Evolutionary conservation across 2,888 invertebrate genomes (phyloP), one percentile per base, ranked within the genome.

Genomic region (Lithophane leautieri): DNA sequence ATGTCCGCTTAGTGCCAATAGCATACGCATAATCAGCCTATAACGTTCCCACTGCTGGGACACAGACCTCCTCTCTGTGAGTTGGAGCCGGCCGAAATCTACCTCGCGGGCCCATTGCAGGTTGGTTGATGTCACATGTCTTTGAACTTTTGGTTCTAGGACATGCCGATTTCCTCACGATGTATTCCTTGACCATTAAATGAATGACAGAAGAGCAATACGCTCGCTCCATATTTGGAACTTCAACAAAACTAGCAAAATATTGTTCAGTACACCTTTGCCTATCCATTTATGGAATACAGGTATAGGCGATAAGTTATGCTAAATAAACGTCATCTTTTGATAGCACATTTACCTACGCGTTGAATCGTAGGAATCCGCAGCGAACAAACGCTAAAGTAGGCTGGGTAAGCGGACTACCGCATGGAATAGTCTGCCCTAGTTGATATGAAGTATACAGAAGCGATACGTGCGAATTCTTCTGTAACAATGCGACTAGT

Each of bases 391-490:
- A 50, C 34, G 44, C 11, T 40, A 60, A 81, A 78, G 70, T 82
- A 68, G 70, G 58, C 62, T 63, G 58, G 25, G 42, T 54, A 54
- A 50, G 54, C 74, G 60, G 67, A 74, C 52, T 25, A 82, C 81
- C 83, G 60, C 44, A 47, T 42, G 50, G 58, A 62, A 78, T 50
- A 63, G 50, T 65, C 60, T 71, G 67, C 42, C 68, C 81, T 50
- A 76, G 47, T 81, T 81, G 71, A 47, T 65, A 72, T 56, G 71
- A 56, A 78, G 70, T 63, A 61, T 19, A 28, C 28, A 70, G 50
- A 40, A 25, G 73, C 54, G 73, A 78, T 78, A 78, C 47, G 62
- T 19, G 22, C 16, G 19, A 82, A 81, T 81, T 78, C 74, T 81
- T 82, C 66, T 16, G 34, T 25, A 74, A 78, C 67, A 68, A 79